phyloP scores from a whole-genome alignment of 2,888 invertebrate genomes.

The Ferrisia virgata region DNA sequence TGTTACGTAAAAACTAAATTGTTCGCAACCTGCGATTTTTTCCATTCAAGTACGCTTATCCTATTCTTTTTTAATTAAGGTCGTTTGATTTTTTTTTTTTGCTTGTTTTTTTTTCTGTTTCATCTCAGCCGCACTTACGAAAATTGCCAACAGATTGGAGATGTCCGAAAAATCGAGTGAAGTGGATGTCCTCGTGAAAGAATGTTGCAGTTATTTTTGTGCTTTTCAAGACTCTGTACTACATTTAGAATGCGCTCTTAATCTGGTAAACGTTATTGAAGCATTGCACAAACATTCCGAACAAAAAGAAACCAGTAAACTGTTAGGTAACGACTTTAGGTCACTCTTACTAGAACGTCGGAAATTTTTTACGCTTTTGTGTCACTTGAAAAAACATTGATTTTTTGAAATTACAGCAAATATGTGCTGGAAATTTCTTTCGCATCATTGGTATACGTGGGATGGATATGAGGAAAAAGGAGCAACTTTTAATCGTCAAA shows the following conservation, averaged over 20 bases:
- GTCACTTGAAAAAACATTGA: not conserved
- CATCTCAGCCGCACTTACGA: not conserved
- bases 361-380: not conserved
- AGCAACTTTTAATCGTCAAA: constrained; percentile 61
- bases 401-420: constrained; percentile 52
- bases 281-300: constrained; percentile 56
- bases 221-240: constrained; percentile 58
- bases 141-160: constrained; percentile 9
- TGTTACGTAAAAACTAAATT: too few relatives aligned
- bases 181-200: constrained; percentile 50
- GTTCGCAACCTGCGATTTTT: too few relatives aligned
- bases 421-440: constrained; percentile 60
- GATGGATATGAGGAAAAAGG: constrained; percentile 66
- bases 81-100: too few relatives aligned
- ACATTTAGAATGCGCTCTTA: constrained; percentile 59
- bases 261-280: constrained; percentile 59
- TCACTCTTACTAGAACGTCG: too few relatives aligned
- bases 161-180: not conserved
- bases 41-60: too few relatives aligned
- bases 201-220: constrained; percentile 53
- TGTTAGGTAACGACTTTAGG: constrained; percentile 31
- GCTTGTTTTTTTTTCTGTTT: too few relatives aligned
- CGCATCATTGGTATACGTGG: constrained; percentile 66
- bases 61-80: not conserved
- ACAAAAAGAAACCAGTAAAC: constrained; percentile 49